A percentile compares a stretch with the other conserved stretches of the same genome.
phyloP scores from a whole-genome alignment of 2,113 vertebrate species.

The Zosterops lateralis region DNA sequence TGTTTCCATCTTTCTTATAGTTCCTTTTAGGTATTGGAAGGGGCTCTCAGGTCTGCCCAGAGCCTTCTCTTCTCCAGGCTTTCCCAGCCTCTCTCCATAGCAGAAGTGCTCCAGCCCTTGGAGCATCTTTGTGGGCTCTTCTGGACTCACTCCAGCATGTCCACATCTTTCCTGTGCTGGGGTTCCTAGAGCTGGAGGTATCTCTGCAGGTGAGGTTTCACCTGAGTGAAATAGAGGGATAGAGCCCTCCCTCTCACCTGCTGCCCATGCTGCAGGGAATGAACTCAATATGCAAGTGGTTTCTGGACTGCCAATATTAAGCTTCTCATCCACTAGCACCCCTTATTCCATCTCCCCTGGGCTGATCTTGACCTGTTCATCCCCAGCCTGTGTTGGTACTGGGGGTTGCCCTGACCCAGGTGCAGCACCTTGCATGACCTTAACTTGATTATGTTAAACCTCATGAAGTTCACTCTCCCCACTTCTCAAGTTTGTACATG shows the following conservation, averaged over 20 bases:
- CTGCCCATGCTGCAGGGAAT: neutral
- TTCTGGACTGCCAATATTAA: neutral
- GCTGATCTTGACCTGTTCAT: neutral
- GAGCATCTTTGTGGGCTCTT: neutral
- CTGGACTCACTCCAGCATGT: neutral
- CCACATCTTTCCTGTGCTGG: neutral
- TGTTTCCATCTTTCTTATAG: neutral
- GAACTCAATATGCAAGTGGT: neutral
- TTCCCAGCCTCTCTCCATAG: neutral
- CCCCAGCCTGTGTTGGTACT: neutral
- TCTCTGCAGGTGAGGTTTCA: neutral
- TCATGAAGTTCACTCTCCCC: neutral
- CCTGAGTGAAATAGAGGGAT: neutral
- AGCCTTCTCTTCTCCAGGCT: neutral
- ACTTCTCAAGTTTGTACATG: neutral
- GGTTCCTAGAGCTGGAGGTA: neutral
- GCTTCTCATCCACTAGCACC: neutral
- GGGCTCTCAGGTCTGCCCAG: neutral
- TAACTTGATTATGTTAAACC: neutral
- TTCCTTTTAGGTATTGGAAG: neutral
- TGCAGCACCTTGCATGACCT: neutral
- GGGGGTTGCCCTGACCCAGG: neutral
- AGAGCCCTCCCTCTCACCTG: neutral
- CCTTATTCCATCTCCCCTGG: neutral
- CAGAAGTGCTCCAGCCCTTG: neutral